phyloP scores from a whole-genome alignment of 1,140 invertebrate species.

The Drosophila ogumai region DNA sequence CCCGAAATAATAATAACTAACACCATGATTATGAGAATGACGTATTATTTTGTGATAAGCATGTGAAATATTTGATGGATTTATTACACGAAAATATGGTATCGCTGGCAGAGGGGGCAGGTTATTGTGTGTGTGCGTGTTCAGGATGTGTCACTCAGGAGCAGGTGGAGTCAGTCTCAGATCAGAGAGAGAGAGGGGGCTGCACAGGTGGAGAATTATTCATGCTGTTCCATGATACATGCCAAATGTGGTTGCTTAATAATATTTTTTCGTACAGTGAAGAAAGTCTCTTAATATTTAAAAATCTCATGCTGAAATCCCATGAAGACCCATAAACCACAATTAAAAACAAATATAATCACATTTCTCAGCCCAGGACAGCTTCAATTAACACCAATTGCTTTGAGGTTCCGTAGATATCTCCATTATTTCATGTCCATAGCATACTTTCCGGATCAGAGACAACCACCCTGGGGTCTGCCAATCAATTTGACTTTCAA shows the following conservation, averaged over 20 bases:
- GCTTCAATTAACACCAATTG: conserved; percentile 5
- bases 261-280: not conserved
- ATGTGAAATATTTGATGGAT: conserved; percentile 79
- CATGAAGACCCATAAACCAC: not conserved
- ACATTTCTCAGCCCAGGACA: not conserved
- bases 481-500: conserved; percentile 37
- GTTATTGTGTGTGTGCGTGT: conserved; percentile 25
- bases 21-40: conserved; percentile 59
- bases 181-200: not conserved
- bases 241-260: not conserved
- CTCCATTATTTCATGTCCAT: not conserved
- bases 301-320: no score
- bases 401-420: not conserved
- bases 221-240: not conserved
- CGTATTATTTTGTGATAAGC: conserved; percentile 78
- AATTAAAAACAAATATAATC: not conserved
- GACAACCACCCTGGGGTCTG: conserved; percentile 2
- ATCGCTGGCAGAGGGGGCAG: conserved; percentile 1
- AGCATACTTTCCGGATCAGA: conserved; percentile 32
- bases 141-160: conserved; percentile 73
- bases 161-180: conserved; percentile 52
- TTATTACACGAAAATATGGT: conserved; percentile 71
- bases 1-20: conserved; percentile 35
- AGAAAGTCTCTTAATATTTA: not conserved
- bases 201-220: conserved; percentile 1